Base-by-base conservation (phyloP, 2,888 invertebrate genomes). In the Drosophila limbata region DNA sequence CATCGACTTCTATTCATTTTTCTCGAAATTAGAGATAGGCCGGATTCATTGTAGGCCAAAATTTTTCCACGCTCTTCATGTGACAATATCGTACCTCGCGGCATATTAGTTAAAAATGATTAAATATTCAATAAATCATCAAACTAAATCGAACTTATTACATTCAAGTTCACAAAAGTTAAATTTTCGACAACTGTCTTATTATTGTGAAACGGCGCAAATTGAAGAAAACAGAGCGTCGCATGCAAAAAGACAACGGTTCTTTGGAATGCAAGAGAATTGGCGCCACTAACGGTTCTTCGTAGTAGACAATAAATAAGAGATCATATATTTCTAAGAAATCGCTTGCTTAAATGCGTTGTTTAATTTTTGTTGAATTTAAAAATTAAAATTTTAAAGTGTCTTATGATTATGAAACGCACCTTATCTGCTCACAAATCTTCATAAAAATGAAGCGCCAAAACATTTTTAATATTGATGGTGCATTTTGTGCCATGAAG, bases 1-100 rank as follows among this genome's bases (percentile, higher is more conserved):
- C 47, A 47, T 47, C 47, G 47, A n/a, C 47, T 47, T n/a, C 47
- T 47, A n/a, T 47, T 11, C 3, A 47, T 21, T 47, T 28, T 47
- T 47, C 28, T 47, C 10, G 47, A 28, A 28, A 47, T 47, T 47
- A 25, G 5, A 11, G 13, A 28, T 47, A 47, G 6, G 13, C 47
- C 28, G 13, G 28, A 25, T 11, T 47, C 28, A 11, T 47, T 47
- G 21, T 47, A 47, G 21, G 28, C 28, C 47, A 28, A 11, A n/a
- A 47, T 47, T 31, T 47, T 47, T 47, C 28, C 47, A 47, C 28
- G 47, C 21, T 47, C 28, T 28, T 47, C 47, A 47, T n/a, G 8
- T n/a, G 47, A 47, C 28, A 35, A 47, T 47, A 13, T 28, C 13
- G 13, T 47, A 47, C 28, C 47, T 21, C 47, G 47, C 47, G 47